These are phyloP conservation scores for Dufourea novaeangliae DNA, from an alignment of 1,140 invertebrate genomes.

Conservation along the genomic window DNA sequence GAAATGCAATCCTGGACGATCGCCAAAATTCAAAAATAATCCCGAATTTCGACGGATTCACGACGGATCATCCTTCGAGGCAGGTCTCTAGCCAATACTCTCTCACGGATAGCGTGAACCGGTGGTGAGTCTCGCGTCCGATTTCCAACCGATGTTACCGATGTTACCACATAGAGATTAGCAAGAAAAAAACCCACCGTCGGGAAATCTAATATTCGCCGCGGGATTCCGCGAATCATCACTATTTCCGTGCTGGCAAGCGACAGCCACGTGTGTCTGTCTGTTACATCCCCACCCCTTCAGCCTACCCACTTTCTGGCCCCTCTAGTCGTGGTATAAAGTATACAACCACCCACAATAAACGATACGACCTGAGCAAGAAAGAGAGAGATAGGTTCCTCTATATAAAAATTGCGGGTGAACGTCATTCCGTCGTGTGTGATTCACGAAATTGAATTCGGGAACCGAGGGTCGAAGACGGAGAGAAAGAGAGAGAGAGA, in stretches of 20 bases:
- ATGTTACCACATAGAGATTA: not conserved
- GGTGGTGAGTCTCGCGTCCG: not conserved
- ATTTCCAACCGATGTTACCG: not conserved
- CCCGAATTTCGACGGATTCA: conserved; percentile 58
- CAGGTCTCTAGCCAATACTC: too few species aligned
- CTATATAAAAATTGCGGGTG: not conserved
- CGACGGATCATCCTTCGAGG: conserved; percentile 47
- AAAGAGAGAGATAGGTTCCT: too few species aligned
- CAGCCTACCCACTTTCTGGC: not conserved
- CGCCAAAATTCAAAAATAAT: conserved; percentile 65
- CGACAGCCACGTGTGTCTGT: not conserved
- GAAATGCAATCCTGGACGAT: conserved; percentile 59
- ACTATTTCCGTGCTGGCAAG: conserved; percentile 28
- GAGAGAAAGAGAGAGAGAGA: too few species aligned
- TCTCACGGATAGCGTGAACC: too few species aligned
- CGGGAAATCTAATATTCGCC: not conserved
- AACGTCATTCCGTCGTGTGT: not conserved
- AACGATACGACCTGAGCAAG: conserved; percentile 10
- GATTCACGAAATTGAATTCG: conserved; percentile 1
- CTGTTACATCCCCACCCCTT: not conserved
- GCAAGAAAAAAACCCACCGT: too few species aligned
- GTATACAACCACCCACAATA: not conserved
- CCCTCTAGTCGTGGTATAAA: not conserved
- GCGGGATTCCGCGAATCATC: conserved; percentile 23
- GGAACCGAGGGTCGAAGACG: too few species aligned